Evolutionary conservation across 2,797 vertebrate genomes (phyloP).

Genomic region (Zonotrichia albicollis): DNA sequence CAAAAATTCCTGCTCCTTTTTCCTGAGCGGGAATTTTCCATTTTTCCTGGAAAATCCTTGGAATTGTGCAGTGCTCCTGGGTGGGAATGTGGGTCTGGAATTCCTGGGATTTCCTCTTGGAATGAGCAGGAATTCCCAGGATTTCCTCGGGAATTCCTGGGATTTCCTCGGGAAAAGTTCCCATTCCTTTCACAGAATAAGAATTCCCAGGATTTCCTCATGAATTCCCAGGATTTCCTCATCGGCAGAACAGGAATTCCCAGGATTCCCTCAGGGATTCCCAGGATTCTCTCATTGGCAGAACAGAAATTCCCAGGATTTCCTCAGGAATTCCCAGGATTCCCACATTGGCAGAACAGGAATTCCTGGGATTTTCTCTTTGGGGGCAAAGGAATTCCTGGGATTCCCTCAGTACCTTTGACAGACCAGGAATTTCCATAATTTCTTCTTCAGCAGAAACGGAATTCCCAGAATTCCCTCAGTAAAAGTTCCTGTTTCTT

Average conservation of each 20-base stretch:
- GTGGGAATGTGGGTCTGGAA: no score
- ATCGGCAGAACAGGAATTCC: no score
- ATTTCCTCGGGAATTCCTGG: neutral
- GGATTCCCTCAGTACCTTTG: neutral
- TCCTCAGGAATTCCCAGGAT: rapidly evolving
- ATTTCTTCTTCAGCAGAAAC: constrained; percentile 20
- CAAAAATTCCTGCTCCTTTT: neutral
- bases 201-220: no score
- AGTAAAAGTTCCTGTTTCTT: no score
- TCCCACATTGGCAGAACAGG: no score
- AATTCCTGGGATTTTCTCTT: neutral
- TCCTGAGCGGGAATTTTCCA: neutral
- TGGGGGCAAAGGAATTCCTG: no score
- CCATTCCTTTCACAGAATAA: no score
- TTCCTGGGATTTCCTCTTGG: neutral
- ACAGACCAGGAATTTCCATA: neutral
- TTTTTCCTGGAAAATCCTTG: neutral
- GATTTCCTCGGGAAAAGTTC: neutral
- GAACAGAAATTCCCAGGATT: neutral
- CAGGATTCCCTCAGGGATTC: no score
- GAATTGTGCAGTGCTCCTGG: neutral
- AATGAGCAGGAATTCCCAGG: neutral
- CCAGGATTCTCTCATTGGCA: neutral
- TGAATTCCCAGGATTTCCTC: no score
- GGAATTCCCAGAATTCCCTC: constrained; percentile 13